phyloP scores from a whole-genome alignment of 2,888 invertebrate species.

The Eucera pruinosa region DNA sequence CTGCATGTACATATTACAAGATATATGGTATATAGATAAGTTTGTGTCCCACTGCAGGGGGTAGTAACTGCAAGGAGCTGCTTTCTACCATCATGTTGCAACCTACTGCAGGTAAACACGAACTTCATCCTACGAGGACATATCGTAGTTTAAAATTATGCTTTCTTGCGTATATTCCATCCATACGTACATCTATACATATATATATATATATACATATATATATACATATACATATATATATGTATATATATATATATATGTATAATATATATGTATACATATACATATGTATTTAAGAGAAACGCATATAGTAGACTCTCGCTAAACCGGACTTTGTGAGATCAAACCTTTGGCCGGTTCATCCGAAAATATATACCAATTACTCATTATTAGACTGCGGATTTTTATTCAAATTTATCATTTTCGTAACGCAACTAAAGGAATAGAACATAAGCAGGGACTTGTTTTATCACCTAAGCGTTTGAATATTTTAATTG shows the following conservation, averaged over 20 bases:
- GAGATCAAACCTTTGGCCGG: too few species aligned
- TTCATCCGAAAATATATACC: too few species aligned
- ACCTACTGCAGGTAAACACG: constrained; percentile 85
- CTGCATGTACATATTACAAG: constrained; percentile 78
- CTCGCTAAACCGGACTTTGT: too few species aligned
- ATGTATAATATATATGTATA: constrained; percentile 31
- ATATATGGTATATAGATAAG: constrained; percentile 84
- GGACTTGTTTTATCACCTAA: too few species aligned
- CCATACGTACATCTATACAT: constrained; percentile 53
- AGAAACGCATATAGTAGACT: constrained; percentile 26
- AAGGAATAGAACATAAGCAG: too few species aligned
- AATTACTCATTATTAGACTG: too few species aligned
- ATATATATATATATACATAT: constrained; percentile 72
- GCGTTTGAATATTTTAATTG: too few species aligned
- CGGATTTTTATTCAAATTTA: too few species aligned
- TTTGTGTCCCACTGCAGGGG: constrained; percentile 85
- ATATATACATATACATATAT: constrained; percentile 71
- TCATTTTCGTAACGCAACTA: too few species aligned
- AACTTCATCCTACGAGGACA: constrained; percentile 84
- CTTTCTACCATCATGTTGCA: constrained; percentile 83
- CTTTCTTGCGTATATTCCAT: constrained; percentile 79
- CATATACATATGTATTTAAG: constrained; percentile 38
- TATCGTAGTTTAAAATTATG: constrained; percentile 82
- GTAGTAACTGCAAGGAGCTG: constrained; percentile 85
- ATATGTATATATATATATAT: constrained; percentile 55